Base-by-base conservation (phyloP, 2,888 invertebrate genomes). In the Morpho deidamia region DNA sequence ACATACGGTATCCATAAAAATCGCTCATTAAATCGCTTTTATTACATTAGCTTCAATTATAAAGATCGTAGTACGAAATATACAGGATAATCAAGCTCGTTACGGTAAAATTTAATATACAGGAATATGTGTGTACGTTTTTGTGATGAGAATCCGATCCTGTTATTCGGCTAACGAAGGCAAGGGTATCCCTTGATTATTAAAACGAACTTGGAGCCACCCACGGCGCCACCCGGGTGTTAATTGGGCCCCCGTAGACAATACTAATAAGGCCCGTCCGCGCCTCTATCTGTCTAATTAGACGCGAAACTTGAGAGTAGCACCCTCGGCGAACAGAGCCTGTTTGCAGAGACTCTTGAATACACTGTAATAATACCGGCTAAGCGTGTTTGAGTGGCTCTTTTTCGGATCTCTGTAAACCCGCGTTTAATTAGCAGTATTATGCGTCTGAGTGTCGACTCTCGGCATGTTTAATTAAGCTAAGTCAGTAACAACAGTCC, bases 211-310 rank as follows among this genome's bases (percentile, higher is more conserved):
- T 81, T 73, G 76, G 76, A 74, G 71, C 86, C 85, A 81, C 83
- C 86, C 83, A 81, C 83, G 76, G 78, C 76, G 78, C 75, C 83
- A 71, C 78, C 82, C 78, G 78, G 80, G 89, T 84, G 89, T 87
- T 89, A 88, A 88, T 89, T 89, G 88, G 87, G 87, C 87, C 84
- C 85, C 88, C 86, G 87, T 86, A 89, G 88, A 89, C 88, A 89
- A 89, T 89, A 88, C 88, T 89, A 89, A 89, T 89, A 89, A 89
- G 88, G 83, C 85, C 79, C 83, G 87, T 84, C 85, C 87, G 87
- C 84, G 87, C 83, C 78, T 87, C 87, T 88, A 87, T 88, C 88
- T 84, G 87, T 87, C 89, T 89, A 88, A 88, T 88, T 88, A 89
- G 88, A 89, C 83, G 87, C 85, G 87, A 87, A 89, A 88, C 89